Evolutionary conservation across 2,797 vertebrate species (phyloP), one percentile per base, ranked within the genome.

Genomic region (Balearica regulorum): DNA sequence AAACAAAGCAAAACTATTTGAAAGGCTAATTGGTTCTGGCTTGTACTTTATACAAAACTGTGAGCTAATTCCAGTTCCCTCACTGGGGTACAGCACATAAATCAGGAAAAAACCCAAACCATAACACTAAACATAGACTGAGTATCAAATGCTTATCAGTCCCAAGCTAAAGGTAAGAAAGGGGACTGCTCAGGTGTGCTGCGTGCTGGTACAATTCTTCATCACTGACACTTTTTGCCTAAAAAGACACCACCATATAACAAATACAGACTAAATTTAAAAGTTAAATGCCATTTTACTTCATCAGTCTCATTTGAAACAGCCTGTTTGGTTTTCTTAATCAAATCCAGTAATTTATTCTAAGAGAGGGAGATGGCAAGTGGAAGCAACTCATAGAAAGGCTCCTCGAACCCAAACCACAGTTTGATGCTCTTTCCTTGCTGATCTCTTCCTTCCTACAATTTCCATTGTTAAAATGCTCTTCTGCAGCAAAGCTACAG

Each of bases 21-120:
- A 68, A 89, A 96, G 60, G 87, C 83, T 82, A 76, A 95, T 84
- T 90, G 44, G 66, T 87, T 93, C 76, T 89, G 87, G 58, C 53
- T 82, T 84, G 22, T 89, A 62, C 84, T 76, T 90, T 33, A 69
- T 37, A 79, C 29, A 84, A 48, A 94, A 8, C 26, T 41, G 20
- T 26, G 62, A 20, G 24, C 44, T 79, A 69, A 79, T 72, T 86
- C 57, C 49, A 81, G 49, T 55, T 22, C 7, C 8, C 20, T 84
- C 71, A n/a, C 18, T 73, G 25, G 6, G 13, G 16, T 46, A 29
- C 19, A 25, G 69, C 16, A 76, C 8, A 3, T 41, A 72, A 93
- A 87, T 13, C 5, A 19, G 29, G 15, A 5, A 22, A 22, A 76
- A 11, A 12, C 1, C 17, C 21, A 70, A 49, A 5, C 26, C 79